Evolutionary conservation across 2,888 invertebrate species (phyloP), one percentile per base, ranked within the genome.

Genomic region (Craniophora ligustri): DNA sequence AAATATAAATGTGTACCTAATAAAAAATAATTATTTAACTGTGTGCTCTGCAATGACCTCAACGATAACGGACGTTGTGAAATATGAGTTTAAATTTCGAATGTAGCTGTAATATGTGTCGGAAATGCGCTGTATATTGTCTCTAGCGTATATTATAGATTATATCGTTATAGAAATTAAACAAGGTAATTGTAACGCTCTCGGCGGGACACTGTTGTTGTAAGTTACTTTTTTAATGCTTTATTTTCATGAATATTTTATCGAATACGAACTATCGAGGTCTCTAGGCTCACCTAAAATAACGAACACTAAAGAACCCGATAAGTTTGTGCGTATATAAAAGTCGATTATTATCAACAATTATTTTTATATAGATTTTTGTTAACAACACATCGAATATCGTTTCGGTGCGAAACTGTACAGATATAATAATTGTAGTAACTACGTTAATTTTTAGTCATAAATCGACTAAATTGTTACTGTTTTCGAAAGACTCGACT

Each of bases 11-110:
- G 55, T 65, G 57, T 59, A n/a, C n/a, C n/a, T n/a, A 61, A 58
- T 61, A 57, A 54, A 47, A 58, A 48, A 32, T 56, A 53, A 50
- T 51, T 63, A 70, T 79, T 40, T 53, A 75, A 72, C 28, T 69
- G 75, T 77, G 84, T 81, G 81, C 75, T 78, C 70, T 70, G 75
- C 66, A 62, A 45, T 48, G 70, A 73, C 40, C 56, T 73, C 78
- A 69, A 82, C 85, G 87, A 82, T 62, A 82, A 76, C 41, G 78
- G 87, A 87, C 87, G 86, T 86, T 87, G 81, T 78, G 75, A 79
- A 48, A 71, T 74, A 69, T 74, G 70, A 66, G 72, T 70, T 60
- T 71, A 46, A 49, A 76, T 79, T n/a, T 84, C 73, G 80, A 82
- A 82, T 79, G 83, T 84, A 84, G 86, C 59, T 55, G 81, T 79